Percentiles rank a stretch among this genome's conserved stretches.
These are phyloP conservation scores for Ctenodactylus gundi DNA, from an alignment of 2,113 vertebrate species.

Conservation along the genomic window DNA sequence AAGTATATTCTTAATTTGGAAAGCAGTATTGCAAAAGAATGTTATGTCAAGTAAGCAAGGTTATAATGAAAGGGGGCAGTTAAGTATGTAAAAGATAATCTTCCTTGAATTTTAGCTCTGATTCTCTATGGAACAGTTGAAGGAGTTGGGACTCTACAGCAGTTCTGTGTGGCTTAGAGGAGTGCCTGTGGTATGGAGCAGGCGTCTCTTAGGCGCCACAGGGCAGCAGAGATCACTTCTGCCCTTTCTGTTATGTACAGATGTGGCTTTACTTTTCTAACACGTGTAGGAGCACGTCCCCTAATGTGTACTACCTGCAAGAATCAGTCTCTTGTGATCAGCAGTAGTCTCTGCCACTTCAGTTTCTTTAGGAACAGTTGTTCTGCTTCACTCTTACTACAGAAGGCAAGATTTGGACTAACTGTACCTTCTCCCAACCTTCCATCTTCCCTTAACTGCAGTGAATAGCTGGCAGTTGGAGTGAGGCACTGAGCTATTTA, in stretches of 20 bases:
- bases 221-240: background rate
- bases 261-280: background rate
- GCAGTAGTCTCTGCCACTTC: background rate
- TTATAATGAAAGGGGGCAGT: background rate
- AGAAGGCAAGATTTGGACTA: background rate
- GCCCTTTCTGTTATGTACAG: background rate
- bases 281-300: background rate
- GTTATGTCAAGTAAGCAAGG: background rate
- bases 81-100: conserved; percentile 6
- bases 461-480: background rate
- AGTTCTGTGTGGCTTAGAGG: background rate
- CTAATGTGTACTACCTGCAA: background rate
- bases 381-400: background rate
- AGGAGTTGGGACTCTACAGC: background rate
- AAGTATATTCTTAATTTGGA: background rate
- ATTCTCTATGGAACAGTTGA: background rate
- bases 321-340: background rate
- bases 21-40: conserved; percentile 19
- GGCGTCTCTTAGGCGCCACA: background rate
- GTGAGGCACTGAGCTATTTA: background rate
- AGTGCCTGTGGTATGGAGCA: background rate
- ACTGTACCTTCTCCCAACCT: background rate
- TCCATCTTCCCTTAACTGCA: background rate
- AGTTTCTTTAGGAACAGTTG: background rate
- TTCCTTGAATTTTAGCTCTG: conserved; percentile 29